phyloP scores from a whole-genome alignment of 2,888 invertebrate genomes.

The Halictus quadricinctus region DNA sequence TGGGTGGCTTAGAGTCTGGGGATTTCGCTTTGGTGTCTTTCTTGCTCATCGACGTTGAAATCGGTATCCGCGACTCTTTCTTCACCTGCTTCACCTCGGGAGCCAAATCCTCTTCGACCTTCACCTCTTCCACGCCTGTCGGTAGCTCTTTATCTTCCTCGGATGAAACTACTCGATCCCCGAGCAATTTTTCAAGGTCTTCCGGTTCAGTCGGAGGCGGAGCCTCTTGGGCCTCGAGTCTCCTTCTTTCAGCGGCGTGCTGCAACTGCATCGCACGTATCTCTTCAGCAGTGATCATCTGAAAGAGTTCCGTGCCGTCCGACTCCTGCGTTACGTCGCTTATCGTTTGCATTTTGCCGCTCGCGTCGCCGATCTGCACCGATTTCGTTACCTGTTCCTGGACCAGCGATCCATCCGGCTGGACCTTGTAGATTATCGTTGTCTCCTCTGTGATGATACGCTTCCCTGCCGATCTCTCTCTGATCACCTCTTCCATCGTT shows the following conservation, averaged over 20 bases:
- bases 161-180: neutral
- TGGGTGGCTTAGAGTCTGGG: constrained; percentile 16
- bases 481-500: constrained; percentile 17
- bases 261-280: constrained; percentile 15
- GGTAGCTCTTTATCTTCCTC: neutral
- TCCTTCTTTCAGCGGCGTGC: constrained; percentile 13
- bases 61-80: constrained; percentile 76
- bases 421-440: constrained; percentile 63
- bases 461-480: constrained; percentile 31
- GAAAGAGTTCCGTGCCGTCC: constrained; percentile 24
- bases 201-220: neutral
- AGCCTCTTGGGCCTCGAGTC: neutral
- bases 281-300: constrained; percentile 19
- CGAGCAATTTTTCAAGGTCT: neutral
- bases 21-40: constrained; percentile 60
- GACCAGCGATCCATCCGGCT: constrained; percentile 59
- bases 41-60: constrained; percentile 74
- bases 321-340: constrained; percentile 35
- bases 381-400: constrained; percentile 59
- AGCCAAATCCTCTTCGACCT: neutral
- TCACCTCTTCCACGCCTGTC: neutral
- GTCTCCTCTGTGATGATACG: constrained; percentile 61
- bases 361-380: constrained; percentile 54
- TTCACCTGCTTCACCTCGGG: constrained; percentile 51
- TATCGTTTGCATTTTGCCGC: constrained; percentile 11